Conservation (phyloP, 2,113 vertebrate species). For the Oostethus manadensis region DNA sequence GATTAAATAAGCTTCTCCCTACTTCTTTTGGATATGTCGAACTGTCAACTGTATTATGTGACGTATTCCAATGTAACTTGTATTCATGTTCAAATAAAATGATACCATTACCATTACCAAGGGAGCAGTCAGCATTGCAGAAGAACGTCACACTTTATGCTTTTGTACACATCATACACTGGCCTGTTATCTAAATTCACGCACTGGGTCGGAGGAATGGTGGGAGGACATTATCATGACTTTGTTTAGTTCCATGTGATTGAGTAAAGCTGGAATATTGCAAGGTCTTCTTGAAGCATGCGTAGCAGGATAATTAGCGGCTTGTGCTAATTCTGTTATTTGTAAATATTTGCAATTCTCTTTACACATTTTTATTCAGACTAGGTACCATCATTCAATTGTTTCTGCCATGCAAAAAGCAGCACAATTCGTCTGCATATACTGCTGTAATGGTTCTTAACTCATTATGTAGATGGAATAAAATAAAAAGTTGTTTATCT, state of each 20-base stretch:
- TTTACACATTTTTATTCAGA: background rate
- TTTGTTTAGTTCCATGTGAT: conserved; percentile 3
- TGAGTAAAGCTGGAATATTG: background rate
- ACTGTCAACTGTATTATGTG: no score
- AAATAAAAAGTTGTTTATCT: conserved; percentile 15
- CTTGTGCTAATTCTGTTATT: background rate
- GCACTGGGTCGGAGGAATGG: background rate
- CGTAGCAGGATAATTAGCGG: background rate
- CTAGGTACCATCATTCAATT: background rate
- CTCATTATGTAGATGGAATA: background rate
- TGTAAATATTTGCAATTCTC: background rate
- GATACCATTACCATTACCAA: no score
- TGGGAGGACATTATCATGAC: background rate
- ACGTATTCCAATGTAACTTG: no score
- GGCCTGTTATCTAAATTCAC: background rate
- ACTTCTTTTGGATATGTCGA: no score
- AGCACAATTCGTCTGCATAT: background rate
- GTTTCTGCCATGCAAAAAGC: background rate
- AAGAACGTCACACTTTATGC: background rate
- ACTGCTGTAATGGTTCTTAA: background rate
- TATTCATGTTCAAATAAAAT: no score
- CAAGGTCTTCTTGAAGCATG: background rate
- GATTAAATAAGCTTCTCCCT: no score
- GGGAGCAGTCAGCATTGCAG: background rate
- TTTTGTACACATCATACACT: background rate